A percentile compares a stretch with the other conserved stretches of the same genome.
phyloP scores from a whole-genome alignment of 2,797 vertebrate genomes.

The Cirrhinus molitorella region DNA sequence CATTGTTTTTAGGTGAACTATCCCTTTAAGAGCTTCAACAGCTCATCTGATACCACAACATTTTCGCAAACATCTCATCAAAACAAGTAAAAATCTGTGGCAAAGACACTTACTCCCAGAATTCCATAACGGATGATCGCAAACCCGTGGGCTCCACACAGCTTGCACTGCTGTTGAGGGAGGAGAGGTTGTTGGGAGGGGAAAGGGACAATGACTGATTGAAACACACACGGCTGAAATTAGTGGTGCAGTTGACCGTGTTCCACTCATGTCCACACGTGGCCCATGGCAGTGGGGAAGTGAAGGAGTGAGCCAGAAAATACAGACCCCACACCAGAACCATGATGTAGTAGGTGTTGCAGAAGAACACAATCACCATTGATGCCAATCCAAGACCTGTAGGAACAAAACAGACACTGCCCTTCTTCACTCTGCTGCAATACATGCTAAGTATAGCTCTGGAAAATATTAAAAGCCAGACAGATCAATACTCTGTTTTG shows the following conservation, averaged over 20 bases:
- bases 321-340: slow-evolving; percentile 87
- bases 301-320: slow-evolving; percentile 86
- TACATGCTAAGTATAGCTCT: neutral
- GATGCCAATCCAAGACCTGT: slow-evolving; percentile 85
- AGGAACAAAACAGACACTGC: neutral
- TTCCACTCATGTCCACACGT: slow-evolving; percentile 86
- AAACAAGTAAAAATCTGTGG: neutral
- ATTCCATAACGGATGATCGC: slow-evolving; percentile 85
- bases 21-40: neutral
- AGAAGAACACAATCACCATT: slow-evolving; percentile 90
- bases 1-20: neutral
- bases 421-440: neutral
- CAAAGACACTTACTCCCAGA: slow-evolving; percentile 84
- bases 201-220: slow-evolving; percentile 70
- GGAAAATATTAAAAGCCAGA: slow-evolving; percentile 11
- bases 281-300: slow-evolving; percentile 83
- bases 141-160: slow-evolving; percentile 78
- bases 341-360: slow-evolving; percentile 90
- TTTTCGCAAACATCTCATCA: neutral
- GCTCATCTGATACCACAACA: neutral
- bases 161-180: slow-evolving; percentile 72
- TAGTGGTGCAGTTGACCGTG: slow-evolving; percentile 84
- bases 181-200: slow-evolving; percentile 65
- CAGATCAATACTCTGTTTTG: slow-evolving; percentile 20
- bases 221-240: slow-evolving; percentile 79